Evolutionary conservation across 1,140 invertebrate species (phyloP), one percentile per base, ranked within the genome.

Genomic region (Heliothis subflexa): DNA sequence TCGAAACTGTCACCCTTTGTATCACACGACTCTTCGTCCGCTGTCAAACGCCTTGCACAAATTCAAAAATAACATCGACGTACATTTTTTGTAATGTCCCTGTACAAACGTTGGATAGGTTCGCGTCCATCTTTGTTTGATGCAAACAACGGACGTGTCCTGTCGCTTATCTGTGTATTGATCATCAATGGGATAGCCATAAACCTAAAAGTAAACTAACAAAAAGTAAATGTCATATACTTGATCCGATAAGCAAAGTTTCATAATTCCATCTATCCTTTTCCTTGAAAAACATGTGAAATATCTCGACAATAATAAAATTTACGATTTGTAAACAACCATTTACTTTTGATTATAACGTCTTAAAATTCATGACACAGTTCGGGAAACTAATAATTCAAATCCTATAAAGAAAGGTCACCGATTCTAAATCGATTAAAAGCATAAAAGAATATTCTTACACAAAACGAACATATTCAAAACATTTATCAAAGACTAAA

Each of bases 11-110:
- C 92, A 93, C 89, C 91, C 91, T 88, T 94, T 93, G 88, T 93
- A 83, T 81, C 81, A 79, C 83, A 83, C 87, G 83, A 83, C 85
- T 88, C 86, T 68, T 91, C 82, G 85, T 89, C 89, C 89, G 87
- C 88, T 91, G 90, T 94, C 93, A 93, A 91, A 92, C 88, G 88
- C 87, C 91, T 94, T 94, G 93, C 93, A 94, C 93, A 94, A 94
- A 94, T 91, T 94, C 89, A 91, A 93, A 94, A 94, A 94, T 89
- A 94, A 93, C 92, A 93, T 90, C 87, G 86, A 86, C 81, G 80
- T 90, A 88, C 81, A 85, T 91, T 94, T 93, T 92, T 92, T 91
- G 81, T 81, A 57, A 71, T 80, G 79, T 85, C 78, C 88, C 91
- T 93, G 85, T 88, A 85, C 89, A 94, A 93, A 94, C 93, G 87